Conservation (phyloP, 2,113 vertebrate genomes). For the Eudyptes chrysolophus region DNA sequence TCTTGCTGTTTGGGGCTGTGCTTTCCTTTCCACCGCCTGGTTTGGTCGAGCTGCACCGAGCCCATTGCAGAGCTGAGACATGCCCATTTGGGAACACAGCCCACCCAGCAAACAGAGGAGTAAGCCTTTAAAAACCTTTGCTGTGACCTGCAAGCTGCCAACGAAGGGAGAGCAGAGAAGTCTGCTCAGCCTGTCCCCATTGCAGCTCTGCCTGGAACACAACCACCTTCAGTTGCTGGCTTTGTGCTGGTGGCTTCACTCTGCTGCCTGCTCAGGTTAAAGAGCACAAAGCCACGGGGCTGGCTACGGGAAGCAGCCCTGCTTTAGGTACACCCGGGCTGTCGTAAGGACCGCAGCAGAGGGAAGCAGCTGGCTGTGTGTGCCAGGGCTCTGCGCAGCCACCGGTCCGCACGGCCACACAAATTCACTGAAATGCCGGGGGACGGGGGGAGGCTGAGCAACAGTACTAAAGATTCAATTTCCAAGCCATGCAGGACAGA, state of each 20-base stretch:
- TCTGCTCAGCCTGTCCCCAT: neutral
- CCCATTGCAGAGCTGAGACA: neutral
- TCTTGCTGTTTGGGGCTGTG: neutral
- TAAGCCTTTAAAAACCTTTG: neutral
- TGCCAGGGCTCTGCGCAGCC: no score
- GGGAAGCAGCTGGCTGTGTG: no score
- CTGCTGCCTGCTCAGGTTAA: neutral
- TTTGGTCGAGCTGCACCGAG: neutral
- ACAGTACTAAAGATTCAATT: no score
- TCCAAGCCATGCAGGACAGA: neutral
- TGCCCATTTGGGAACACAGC: neutral
- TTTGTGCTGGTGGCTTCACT: neutral
- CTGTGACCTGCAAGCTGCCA: no score
- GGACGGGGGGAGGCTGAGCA: neutral
- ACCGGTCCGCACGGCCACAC: no score
- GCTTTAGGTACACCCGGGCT: neutral
- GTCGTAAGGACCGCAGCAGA: neutral
- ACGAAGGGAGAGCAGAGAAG: neutral
- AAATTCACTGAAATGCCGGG: neutral
- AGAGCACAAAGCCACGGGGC: no score
- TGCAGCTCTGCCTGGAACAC: neutral
- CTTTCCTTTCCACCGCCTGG: neutral
- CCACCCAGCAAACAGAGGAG: no score
- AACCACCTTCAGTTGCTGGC: neutral
- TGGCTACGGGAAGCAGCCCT: neutral